Base-by-base conservation (phyloP, 2,888 invertebrate species). In the Salticus scenicus region DNA sequence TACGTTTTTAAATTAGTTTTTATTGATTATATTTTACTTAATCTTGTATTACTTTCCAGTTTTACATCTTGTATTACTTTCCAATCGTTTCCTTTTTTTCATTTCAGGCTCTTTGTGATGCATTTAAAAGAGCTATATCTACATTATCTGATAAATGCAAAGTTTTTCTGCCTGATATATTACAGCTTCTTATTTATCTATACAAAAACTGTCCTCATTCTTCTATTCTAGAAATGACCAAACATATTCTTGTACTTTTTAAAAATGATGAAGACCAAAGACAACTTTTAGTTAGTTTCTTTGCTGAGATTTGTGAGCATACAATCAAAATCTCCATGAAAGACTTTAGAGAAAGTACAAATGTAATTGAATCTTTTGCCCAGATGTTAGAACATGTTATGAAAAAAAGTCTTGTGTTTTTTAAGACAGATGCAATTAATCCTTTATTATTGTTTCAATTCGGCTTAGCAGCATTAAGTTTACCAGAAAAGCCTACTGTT, bases 291-390 rank as follows among this genome's bases (percentile, higher is more conserved):
- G 93, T 93, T 91, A 91, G 92, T 1, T 88, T 91, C 70, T 90
- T 92, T 75, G 89, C 89, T n/a, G 88, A 89, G 71, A 88, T 91
- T 1, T 90, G 90, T 88, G 88, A 89, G 57, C 89, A 89, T 87
- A 90, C 90, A 7, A 79, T 85, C 41, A 69, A 74, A n/a, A 28
- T 87, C 2, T 87, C 81, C 8, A 77, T 77, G 77, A 72, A 74
- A 72, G 88, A 89, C 91, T 89, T 94, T 72, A 92, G 93, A 1
- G 94, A 94, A 75, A 93, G 93, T 76, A 92, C 94, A 0, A 95
- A 95, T 90, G 92, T 96, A 28, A 92, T 95, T 63, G 95, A 95
- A 89, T 94, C 93, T 0, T 94, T 95, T 89, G 94, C 95, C 90
- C 90, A 92, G 1, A 91, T 95, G 87, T 91, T 95, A 28, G 92